A percentile compares a stretch with the other conserved stretches of the same genome.
These are phyloP conservation scores for Drosophila carrolli DNA, from an alignment of 1,140 invertebrate species.

Conservation along the genomic window DNA sequence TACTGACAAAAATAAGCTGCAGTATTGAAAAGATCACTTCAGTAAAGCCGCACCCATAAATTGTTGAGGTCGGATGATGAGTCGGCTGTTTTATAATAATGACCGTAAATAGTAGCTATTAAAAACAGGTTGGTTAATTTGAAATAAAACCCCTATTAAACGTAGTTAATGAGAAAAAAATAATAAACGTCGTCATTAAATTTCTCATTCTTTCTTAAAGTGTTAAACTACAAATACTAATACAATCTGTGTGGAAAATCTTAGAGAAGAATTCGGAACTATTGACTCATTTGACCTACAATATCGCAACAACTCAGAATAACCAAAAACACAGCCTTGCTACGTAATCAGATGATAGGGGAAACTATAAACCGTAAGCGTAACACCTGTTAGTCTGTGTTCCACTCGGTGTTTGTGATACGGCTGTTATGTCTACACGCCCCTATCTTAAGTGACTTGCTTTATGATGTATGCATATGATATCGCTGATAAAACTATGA, in stretches of 20 bases:
- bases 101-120: background rate
- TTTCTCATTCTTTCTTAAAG: background rate
- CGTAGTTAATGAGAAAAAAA: background rate
- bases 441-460: conserved; percentile 23
- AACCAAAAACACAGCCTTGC: background rate
- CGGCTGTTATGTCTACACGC: background rate
- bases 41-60: background rate
- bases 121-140: background rate
- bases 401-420: conserved; percentile 13
- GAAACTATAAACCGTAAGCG: conserved; percentile 1
- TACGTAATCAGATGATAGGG: conserved; percentile 19
- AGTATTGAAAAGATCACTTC: background rate
- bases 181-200: background rate
- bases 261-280: conserved; percentile 8
- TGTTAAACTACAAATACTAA: background rate
- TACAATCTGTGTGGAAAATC: background rate
- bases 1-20: background rate
- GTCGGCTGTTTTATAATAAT: background rate
- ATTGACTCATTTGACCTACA: conserved; percentile 28
- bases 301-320: conserved; percentile 10
- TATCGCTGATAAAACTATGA: conserved; percentile 2
- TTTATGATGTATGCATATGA: conserved; percentile 6
- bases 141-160: background rate
- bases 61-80: background rate
- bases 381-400: conserved; percentile 28